A percentile compares a stretch with the other conserved stretches of the same genome.
phyloP scores from a whole-genome alignment of 1,140 invertebrate species.

The Bombus difficillimus region DNA sequence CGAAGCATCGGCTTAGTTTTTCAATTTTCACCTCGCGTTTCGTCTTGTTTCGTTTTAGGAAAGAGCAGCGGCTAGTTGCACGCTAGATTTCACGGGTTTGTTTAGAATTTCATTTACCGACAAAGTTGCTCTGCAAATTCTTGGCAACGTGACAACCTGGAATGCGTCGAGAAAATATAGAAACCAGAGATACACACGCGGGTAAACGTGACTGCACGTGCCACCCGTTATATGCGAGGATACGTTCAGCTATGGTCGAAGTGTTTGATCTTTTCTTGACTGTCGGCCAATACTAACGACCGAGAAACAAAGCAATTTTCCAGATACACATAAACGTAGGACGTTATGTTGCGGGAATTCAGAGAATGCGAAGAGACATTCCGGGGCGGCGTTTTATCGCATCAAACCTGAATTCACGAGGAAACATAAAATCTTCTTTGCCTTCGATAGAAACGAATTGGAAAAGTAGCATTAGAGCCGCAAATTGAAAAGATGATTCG shows the following conservation, averaged over 20 bases:
- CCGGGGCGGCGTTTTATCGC: background rate
- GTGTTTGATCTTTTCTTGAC: slow-evolving; percentile 48
- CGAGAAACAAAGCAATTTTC: slow-evolving; percentile 19
- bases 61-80: background rate
- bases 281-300: slow-evolving; percentile 37
- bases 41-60: background rate
- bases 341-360: background rate
- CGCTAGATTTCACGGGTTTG: slow-evolving; percentile 22
- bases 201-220: background rate
- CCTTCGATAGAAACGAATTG: background rate
- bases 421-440: background rate
- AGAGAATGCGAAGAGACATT: background rate
- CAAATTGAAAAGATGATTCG: background rate
- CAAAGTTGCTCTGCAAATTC: slow-evolving; percentile 38
- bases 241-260: slow-evolving; percentile 9
- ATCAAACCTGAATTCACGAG: background rate
- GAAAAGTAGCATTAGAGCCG: background rate
- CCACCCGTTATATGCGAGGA: slow-evolving; percentile 25
- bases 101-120: slow-evolving; percentile 45
- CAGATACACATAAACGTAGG: background rate
- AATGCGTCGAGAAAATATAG: slow-evolving; percentile 4
- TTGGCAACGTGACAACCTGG: slow-evolving; percentile 34
- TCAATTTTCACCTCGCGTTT: background rate
- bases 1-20: background rate
- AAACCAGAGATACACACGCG: background rate